Percentiles rank a stretch among this genome's conserved stretches.
phyloP scores from a whole-genome alignment of 35 echinoderm and acorn worm genomes.

The Holothuria glaberrima region DNA sequence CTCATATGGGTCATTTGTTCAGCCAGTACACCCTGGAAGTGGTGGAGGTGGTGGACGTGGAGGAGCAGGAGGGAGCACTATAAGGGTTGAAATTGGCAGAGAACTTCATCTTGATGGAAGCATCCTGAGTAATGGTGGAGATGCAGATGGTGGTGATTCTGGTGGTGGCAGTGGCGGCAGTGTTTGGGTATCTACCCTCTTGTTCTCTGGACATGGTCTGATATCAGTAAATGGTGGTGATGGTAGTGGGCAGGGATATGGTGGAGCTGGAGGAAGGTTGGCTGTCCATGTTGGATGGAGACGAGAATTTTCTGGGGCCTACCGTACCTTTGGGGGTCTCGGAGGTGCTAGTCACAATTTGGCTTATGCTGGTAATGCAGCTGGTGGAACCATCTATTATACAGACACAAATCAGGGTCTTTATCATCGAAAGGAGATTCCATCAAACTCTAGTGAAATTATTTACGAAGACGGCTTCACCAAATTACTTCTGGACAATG shows the following conservation, averaged over 20 bases:
- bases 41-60: constrained; percentile 74
- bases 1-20: constrained; percentile 80
- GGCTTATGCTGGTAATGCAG: constrained; percentile 53
- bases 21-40: constrained; percentile 77
- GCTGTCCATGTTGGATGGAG: constrained; percentile 90
- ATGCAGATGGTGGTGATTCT: constrained; percentile 61
- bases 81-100: constrained; percentile 69
- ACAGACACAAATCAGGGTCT: constrained; percentile 89
- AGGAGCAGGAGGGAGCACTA: constrained; percentile 75
- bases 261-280: constrained; percentile 86
- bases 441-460: constrained; percentile 57
- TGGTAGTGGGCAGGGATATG: constrained; percentile 70
- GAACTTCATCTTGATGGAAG: constrained; percentile 82
- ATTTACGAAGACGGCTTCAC: constrained; percentile 77
- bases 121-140: constrained; percentile 63
- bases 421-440: constrained; percentile 62
- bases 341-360: constrained; percentile 22
- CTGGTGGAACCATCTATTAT: constrained; percentile 88
- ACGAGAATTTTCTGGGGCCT: constrained; percentile 74
- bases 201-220: constrained; percentile 83
- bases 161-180: constrained; percentile 94
- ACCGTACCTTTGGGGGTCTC: constrained; percentile 64
- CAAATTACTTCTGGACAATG: constrained; percentile 80
- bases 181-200: constrained; percentile 73
- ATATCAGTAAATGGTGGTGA: constrained; percentile 79